Evolutionary conservation across 2,113 vertebrate species (phyloP).

Genomic region (Dendrocopos noguchii): DNA sequence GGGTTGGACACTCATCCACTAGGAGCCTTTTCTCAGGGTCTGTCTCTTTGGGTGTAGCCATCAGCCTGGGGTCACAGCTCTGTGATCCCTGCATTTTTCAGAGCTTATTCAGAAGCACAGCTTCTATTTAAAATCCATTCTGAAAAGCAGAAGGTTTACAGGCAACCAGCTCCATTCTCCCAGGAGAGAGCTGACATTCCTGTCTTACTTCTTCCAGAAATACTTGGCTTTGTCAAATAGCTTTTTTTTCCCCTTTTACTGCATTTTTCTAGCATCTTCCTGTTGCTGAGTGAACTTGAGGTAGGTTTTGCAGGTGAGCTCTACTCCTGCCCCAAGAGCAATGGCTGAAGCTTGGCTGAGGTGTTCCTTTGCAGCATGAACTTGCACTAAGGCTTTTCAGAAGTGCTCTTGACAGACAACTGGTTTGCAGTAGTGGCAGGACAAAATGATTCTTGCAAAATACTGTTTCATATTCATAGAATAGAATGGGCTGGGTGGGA

Average conservation of each 20-base stretch:
- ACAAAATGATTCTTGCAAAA: background rate
- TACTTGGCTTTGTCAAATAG: background rate
- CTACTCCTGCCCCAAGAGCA: background rate
- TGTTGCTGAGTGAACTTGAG: background rate
- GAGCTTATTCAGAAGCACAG: background rate
- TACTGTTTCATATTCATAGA: background rate
- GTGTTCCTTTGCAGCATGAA: background rate
- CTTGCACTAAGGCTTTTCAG: background rate
- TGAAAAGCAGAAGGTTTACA: background rate
- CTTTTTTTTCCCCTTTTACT: background rate
- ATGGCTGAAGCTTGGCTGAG: background rate
- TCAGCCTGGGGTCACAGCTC: background rate
- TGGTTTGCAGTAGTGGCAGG: background rate
- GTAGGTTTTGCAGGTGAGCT: background rate
- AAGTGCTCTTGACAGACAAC: background rate
- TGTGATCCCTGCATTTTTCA: background rate
- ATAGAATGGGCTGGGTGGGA: too few species aligned
- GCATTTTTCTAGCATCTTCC: background rate
- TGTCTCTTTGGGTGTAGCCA: background rate
- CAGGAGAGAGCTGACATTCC: background rate
- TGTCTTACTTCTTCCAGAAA: background rate
- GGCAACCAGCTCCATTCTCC: background rate
- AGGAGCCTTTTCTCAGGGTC: background rate
- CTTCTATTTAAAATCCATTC: background rate
- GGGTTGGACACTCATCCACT: background rate